Conservation (phyloP, 1,140 invertebrate species). For the Bombus superbus region DNA sequence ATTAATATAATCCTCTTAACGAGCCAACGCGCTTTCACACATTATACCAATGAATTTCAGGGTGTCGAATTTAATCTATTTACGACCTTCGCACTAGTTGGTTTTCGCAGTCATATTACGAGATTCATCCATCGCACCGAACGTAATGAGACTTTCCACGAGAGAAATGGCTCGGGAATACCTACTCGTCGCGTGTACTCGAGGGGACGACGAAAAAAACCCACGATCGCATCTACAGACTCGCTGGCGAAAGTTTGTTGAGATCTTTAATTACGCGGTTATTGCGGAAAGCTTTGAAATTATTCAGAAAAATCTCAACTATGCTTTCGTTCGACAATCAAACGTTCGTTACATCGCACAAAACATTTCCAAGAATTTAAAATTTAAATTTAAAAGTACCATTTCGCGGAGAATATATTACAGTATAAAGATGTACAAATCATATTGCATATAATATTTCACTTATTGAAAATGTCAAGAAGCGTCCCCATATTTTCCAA, state of each 20-base stretch:
- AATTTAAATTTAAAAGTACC: neutral
- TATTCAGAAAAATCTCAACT: neutral
- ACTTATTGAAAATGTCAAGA: neutral
- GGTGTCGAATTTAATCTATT: constrained; percentile 53
- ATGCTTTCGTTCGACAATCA: neutral
- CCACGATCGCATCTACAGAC: constrained; percentile 20
- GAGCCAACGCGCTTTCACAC: neutral
- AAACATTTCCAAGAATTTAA: neutral
- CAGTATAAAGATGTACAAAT: neutral
- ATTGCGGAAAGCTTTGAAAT: neutral
- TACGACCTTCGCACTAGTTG: constrained; percentile 29
- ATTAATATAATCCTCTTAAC: constrained; percentile 13
- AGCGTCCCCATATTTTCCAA: neutral
- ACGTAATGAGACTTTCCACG: constrained; percentile 53
- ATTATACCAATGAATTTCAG: constrained; percentile 26
- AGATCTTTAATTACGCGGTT: constrained; percentile 37
- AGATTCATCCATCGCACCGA: constrained; percentile 65
- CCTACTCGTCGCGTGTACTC: constrained; percentile 40
- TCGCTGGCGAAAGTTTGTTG: constrained; percentile 1
- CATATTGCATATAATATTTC: neutral
- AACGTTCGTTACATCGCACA: neutral
- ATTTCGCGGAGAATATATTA: neutral
- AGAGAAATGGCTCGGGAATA: constrained; percentile 53
- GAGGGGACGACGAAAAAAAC: constrained; percentile 41
- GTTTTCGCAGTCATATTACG: constrained; percentile 61